A percentile compares a stretch with the other conserved stretches of the same genome.
These are phyloP conservation scores for Acomys russatus DNA, from an alignment of 2,797 vertebrate species.

Conservation along the genomic window DNA sequence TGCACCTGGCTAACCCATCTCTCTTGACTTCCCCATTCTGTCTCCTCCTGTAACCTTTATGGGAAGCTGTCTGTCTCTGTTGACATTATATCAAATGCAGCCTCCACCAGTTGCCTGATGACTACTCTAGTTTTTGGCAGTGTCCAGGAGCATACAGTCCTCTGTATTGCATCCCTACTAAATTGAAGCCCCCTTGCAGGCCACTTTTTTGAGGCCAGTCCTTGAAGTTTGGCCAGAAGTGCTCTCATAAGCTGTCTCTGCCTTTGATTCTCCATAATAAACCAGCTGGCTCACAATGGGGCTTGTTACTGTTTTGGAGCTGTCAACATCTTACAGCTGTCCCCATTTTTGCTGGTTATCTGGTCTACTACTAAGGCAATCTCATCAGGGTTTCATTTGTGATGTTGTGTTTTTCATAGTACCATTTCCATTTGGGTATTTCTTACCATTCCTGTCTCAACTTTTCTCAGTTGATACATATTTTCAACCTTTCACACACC, in stretches of 20 bases:
- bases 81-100: neutral
- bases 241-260: neutral
- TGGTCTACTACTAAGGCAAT: neutral
- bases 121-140: neutral
- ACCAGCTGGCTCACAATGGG: neutral
- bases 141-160: neutral
- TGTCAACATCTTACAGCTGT: rapidly evolving
- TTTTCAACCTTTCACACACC: neutral
- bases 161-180: neutral
- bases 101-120: neutral
- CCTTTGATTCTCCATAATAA: neutral
- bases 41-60: neutral
- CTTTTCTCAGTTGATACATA: neutral
- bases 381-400: neutral
- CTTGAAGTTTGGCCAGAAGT: neutral
- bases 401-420: neutral
- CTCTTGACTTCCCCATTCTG: neutral
- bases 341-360: neutral
- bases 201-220: neutral
- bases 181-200: neutral
- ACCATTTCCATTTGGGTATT: neutral
- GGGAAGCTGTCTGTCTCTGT: neutral
- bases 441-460: neutral
- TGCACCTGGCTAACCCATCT: neutral
- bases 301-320: neutral